phyloP scores from a whole-genome alignment of 2,888 invertebrate species.

The Lepetodrilus schrolli region DNA sequence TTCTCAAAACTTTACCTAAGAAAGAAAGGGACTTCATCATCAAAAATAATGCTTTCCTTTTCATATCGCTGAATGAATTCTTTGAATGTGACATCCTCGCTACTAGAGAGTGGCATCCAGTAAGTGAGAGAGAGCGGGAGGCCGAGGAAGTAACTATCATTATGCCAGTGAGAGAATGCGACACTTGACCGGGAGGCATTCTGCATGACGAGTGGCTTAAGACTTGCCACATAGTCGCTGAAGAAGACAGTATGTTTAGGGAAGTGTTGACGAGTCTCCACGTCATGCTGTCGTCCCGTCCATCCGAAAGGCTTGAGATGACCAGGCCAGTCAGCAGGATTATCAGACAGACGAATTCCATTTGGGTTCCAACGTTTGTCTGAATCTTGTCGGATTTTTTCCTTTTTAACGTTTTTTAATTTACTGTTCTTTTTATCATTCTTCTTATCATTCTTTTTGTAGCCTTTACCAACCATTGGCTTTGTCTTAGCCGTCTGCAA shows the following conservation, averaged over 20 bases:
- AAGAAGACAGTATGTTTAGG: constrained; percentile 3
- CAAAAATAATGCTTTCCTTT: background rate
- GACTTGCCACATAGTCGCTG: constrained; percentile 19
- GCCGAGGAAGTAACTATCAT: constrained; percentile 8
- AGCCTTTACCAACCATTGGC: no score
- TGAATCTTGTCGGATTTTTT: no score
- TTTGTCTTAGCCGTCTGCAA: no score
- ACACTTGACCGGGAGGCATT: background rate
- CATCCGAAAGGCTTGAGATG: constrained; percentile 18
- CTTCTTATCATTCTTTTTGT: no score
- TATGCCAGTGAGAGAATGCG: constrained; percentile 6
- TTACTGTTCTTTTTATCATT: no score
- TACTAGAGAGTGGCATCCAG: background rate
- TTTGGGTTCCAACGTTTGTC: background rate
- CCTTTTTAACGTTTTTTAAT: no score
- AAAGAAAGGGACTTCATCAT: constrained; percentile 20
- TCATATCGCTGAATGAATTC: constrained; percentile 1
- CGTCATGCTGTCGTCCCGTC: background rate
- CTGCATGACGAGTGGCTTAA: constrained; percentile 9
- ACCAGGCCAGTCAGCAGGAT: constrained; percentile 24
- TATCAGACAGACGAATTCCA: background rate
- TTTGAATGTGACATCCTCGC: background rate
- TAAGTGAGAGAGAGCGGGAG: constrained; percentile 19
- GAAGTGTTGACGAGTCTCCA: background rate
- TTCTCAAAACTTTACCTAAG: no score